Percentiles rank a stretch among this genome's conserved stretches.
Conservation (phyloP, 2,888 invertebrate species). For the Scaptomyza polygonia region DNA sequence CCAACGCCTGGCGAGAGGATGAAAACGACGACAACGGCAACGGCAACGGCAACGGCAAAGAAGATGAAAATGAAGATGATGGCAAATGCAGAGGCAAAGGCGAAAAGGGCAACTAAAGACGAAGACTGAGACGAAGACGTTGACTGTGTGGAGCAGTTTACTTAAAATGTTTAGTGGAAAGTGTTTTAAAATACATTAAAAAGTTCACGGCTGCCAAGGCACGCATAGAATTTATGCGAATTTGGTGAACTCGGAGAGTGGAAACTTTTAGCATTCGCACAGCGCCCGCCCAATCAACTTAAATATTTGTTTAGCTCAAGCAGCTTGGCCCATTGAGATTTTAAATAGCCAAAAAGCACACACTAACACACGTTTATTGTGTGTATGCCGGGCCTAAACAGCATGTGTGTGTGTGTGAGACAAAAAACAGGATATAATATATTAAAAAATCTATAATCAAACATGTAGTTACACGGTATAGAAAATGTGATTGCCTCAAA, state of each 20-base stretch:
- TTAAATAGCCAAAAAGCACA: slow-evolving; percentile 37
- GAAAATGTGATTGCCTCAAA: slow-evolving; percentile 28
- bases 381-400: slow-evolving; percentile 7
- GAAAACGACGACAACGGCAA: slow-evolving; percentile 1
- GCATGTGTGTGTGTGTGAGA: background rate
- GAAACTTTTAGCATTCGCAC: slow-evolving; percentile 73
- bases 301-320: slow-evolving; percentile 72
- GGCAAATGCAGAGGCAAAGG: no score
- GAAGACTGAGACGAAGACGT: slow-evolving; percentile 16
- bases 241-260: slow-evolving; percentile 77
- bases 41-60: no score
- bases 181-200: slow-evolving; percentile 81
- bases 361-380: background rate
- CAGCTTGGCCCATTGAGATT: slow-evolving; percentile 55
- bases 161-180: slow-evolving; percentile 81
- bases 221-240: slow-evolving; percentile 81
- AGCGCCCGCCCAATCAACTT: slow-evolving; percentile 73
- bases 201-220: slow-evolving; percentile 78
- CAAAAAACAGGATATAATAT: slow-evolving; percentile 14
- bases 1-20: slow-evolving; percentile 4
- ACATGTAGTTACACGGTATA: slow-evolving; percentile 3
- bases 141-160: slow-evolving; percentile 62
- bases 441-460: slow-evolving; percentile 19
- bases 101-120: background rate
- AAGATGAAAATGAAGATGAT: slow-evolving; percentile 14